Base-by-base conservation (phyloP, 2,888 invertebrate species). In the Leptinotarsa juncta region DNA sequence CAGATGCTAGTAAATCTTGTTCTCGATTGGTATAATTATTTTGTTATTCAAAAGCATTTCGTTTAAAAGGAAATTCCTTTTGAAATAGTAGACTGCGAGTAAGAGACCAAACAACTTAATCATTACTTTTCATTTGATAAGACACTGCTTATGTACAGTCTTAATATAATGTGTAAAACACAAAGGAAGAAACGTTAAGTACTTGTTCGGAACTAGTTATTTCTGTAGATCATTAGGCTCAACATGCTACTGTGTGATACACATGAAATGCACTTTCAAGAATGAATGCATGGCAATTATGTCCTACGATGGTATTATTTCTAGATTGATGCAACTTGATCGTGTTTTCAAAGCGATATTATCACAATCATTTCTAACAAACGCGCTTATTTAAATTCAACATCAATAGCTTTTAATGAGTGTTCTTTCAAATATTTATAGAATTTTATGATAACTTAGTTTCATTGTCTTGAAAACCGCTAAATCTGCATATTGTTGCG, bases 221-320 rank as follows among this genome's bases (percentile, higher is more conserved):
- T 62, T 26, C 26, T 32, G 18, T 32, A 26, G n/a, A 62, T 62
- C 62, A 62, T 62, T 62, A 62, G 42, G 32, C 16, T 3, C 62
- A 62, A 42, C 62, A 62, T 62, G 62, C 62, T n/a, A 62, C 62
- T 62, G 62, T 62, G 26, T 62, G 26, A 62, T 62, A 32, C 62
- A 62, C 62, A 32, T 62, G n/a, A 26, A 32, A 62, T 62, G n/a
- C 16, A 62, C 62, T 32, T 62, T 62, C 2, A 62, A n/a, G n/a
- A n/a, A n/a, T 62, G 42, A 62, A 42, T 62, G 20, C 62, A 7
- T 14, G 42, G n/a, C 16, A 12, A 62, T 62, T 62, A 62, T 42
- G 62, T 62, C 42, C 20, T 3, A 3, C 10, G 0, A 62, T n/a
- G 32, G 16, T 62, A 62, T 62, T 26, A 62, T 62, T 62, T 32